Conservation (phyloP, 2,113 vertebrate genomes). For the Xenopus borealis region DNA sequence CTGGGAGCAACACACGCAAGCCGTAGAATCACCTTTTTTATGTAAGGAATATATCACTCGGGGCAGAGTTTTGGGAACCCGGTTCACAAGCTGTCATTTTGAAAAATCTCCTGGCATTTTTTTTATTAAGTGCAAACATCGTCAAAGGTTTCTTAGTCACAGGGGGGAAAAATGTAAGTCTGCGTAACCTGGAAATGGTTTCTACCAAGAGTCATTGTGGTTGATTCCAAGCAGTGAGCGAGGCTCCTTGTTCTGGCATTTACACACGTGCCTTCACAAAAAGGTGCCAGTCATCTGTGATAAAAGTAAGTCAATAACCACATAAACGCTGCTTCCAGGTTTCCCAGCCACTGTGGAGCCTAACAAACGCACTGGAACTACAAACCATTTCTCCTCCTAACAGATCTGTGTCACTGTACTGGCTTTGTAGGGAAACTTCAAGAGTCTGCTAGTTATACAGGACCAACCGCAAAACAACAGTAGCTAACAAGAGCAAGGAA, state of each 20-base stretch:
- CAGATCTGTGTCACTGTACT: constrained; percentile 23
- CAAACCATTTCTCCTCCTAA: constrained; percentile 22
- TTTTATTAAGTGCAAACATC: constrained; percentile 12
- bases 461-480: constrained; percentile 25
- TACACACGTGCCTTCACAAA: constrained; percentile 28
- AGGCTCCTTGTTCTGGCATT: constrained; percentile 23
- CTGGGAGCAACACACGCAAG: background rate
- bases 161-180: constrained; percentile 5
- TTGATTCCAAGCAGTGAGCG: constrained; percentile 13
- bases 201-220: constrained; percentile 26
- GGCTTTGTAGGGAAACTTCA: constrained; percentile 25
- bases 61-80: background rate
- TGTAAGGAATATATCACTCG: background rate
- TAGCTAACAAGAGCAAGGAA: constrained; percentile 22
- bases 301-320: constrained; percentile 30
- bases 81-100: background rate
- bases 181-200: constrained; percentile 26
- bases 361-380: constrained; percentile 29
- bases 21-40: background rate
- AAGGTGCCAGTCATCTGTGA: constrained; percentile 36
- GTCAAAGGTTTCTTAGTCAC: constrained; percentile 5
- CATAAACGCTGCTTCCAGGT: constrained; percentile 17
- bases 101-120: background rate
- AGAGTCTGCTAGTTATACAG: constrained; percentile 35
- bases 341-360: constrained; percentile 31